A percentile compares a stretch with the other conserved stretches of the same genome.
These are phyloP conservation scores for Cephus rjabovi DNA, from an alignment of 2,888 invertebrate genomes.

Conservation along the genomic window DNA sequence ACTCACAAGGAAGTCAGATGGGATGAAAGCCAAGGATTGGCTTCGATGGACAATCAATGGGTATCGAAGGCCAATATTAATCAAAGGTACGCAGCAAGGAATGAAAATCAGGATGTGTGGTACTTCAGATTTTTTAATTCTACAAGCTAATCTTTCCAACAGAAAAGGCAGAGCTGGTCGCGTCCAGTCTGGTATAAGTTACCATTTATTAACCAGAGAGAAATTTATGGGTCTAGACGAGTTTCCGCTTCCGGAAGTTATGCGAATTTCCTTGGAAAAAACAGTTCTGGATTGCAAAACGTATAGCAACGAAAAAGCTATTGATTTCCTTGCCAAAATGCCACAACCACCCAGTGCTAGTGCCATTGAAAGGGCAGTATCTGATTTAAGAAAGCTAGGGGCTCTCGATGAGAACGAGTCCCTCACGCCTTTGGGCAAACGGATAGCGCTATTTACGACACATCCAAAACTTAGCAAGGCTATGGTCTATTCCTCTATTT, in stretches of 20 bases:
- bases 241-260: slow-evolving; percentile 75
- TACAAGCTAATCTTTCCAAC: background rate
- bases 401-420: slow-evolving; percentile 72
- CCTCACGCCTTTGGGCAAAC: slow-evolving; percentile 74
- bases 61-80: slow-evolving; percentile 73
- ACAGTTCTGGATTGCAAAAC: slow-evolving; percentile 74
- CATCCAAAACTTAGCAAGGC: slow-evolving; percentile 74
- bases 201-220: slow-evolving; percentile 67
- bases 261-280: slow-evolving; percentile 72
- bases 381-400: slow-evolving; percentile 71
- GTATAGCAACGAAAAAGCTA: slow-evolving; percentile 70
- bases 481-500: slow-evolving; percentile 71
- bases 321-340: slow-evolving; percentile 72
- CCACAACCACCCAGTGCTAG: slow-evolving; percentile 72
- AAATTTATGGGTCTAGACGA: slow-evolving; percentile 68
- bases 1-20: slow-evolving; percentile 72
- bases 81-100: slow-evolving; percentile 64
- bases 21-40: slow-evolving; percentile 67
- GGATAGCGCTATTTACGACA: slow-evolving; percentile 70
- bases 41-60: slow-evolving; percentile 71
- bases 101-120: background rate
- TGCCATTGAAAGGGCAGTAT: slow-evolving; percentile 71
- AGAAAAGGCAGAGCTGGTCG: slow-evolving; percentile 78
- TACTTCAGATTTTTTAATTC: background rate
- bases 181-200: slow-evolving; percentile 73